Conservation (phyloP, 2,888 invertebrate species). For the Xanthorhoe spadicearia region DNA sequence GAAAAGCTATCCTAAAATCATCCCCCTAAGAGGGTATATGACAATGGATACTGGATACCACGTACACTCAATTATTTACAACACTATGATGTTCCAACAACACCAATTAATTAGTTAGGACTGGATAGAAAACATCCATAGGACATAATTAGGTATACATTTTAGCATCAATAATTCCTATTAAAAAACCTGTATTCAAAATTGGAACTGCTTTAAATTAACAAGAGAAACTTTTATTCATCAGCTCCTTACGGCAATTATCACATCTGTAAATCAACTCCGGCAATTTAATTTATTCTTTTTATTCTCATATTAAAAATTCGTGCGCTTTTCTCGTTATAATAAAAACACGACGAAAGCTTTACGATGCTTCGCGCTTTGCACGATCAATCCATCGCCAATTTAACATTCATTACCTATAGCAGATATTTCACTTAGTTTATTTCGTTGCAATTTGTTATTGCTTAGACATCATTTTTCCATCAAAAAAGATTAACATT, state of each 20-base stretch:
- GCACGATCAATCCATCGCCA: constrained; percentile 35
- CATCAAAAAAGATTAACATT: too few species aligned
- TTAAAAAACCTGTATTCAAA: constrained; percentile 16
- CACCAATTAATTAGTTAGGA: too few species aligned
- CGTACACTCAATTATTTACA: too few species aligned
- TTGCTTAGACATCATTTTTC: too few species aligned
- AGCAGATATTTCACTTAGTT: background rate
- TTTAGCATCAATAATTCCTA: too few species aligned
- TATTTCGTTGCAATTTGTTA: background rate
- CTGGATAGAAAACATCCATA: too few species aligned
- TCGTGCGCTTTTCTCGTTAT: constrained; percentile 28
- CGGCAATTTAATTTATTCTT: background rate
- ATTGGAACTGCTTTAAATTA: constrained; percentile 14
- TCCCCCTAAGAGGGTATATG: too few species aligned
- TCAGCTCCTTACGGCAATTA: constrained; percentile 29
- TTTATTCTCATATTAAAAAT: constrained; percentile 26
- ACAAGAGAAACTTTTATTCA: constrained; percentile 10
- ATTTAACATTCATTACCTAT: constrained; percentile 17
- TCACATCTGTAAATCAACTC: constrained; percentile 32
- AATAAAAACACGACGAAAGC: constrained; percentile 24
- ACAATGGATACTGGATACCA: too few species aligned
- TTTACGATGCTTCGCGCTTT: constrained; percentile 26
- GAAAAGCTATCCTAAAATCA: too few species aligned
- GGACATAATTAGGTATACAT: too few species aligned
- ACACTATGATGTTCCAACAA: too few species aligned